Evolutionary conservation across 2,888 invertebrate species (phyloP), one percentile per base, ranked within the genome.

Genomic region (Podotricha telesiphe): DNA sequence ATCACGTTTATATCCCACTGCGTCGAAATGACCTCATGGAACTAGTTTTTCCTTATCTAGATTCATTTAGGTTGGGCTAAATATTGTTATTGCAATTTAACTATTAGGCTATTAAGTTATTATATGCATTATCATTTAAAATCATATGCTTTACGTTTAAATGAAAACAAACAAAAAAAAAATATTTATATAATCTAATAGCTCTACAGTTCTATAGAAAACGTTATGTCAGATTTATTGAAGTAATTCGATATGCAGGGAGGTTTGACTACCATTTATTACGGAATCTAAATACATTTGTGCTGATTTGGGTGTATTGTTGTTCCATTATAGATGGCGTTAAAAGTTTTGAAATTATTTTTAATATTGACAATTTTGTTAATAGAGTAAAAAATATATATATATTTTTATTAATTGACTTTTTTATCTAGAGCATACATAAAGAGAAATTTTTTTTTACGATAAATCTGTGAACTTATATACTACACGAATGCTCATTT

Each of bases 291-390:
- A 59, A 59, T 45, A 45, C 59, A 45, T 59, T 59, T 45, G 59
- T 59, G 59, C 59, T 59, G 59, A 59, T 59, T 59, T 11, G 59
- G 45, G 59, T 59, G 59, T 59, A 59, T 59, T 59, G 59, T 59
- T 45, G 59, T 59, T n/a, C 22, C 42, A 45, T 59, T 59, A 59
- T 45, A n/a, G 59, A 45, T 42, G 59, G 59, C 22, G 45, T 42
- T 45, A 22, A 45, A 45, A n/a, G 40, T 45, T 53, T 28, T n/a
- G 13, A 20, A 59, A 50, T 53, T 47, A 53, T 28, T 53, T 59
- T 61, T 13, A 42, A 58, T 58, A 45, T 22, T 22, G n/a, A 59
- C 10, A 4, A 42, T 42, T 3, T 15, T 42, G 3, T 42, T 22
- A 15, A 3, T 58, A 45, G 45, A 5, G n/a, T 28, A 48, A 19